Percentiles rank a stretch among this genome's conserved stretches.
Evolutionary conservation across 2,888 invertebrate species (phyloP).

Genomic region (Desoria tigrina): DNA sequence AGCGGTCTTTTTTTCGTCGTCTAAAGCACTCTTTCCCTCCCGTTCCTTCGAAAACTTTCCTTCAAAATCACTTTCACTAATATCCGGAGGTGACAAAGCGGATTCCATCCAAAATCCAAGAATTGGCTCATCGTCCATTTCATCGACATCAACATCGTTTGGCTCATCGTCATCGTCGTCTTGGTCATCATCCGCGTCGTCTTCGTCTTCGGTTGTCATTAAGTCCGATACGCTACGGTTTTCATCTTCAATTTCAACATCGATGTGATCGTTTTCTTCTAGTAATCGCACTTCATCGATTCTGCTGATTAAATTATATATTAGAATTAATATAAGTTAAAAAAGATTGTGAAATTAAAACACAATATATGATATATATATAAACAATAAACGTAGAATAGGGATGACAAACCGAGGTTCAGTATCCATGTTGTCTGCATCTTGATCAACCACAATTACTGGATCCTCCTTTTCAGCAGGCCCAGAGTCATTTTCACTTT

Average conservation of each 20-base stretch:
- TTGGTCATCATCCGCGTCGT: conserved; percentile 48
- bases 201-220: conserved; percentile 54
- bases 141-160: conserved; percentile 39
- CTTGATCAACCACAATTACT: conserved; percentile 4
- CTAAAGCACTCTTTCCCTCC: conserved; percentile 44
- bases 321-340: background rate
- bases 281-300: conserved; percentile 22
- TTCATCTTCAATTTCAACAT: conserved; percentile 48
- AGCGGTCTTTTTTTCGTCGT: conserved; percentile 43
- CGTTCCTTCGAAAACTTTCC: conserved; percentile 38
- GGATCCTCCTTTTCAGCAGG: conserved; percentile 1
- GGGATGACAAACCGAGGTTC: background rate
- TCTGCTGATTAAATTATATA: background rate
- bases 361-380: too few species aligned
- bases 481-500: conserved; percentile 34
- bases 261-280: conserved; percentile 42
- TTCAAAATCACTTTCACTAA: conserved; percentile 45
- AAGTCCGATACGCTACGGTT: conserved; percentile 53
- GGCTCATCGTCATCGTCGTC: conserved; percentile 48
- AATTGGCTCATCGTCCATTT: conserved; percentile 68
- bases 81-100: conserved; percentile 74
- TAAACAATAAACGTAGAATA: background rate
- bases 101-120: conserved; percentile 94
- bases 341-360: background rate
- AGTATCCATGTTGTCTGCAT: conserved; percentile 17